Evolutionary conservation across 2,888 invertebrate species (phyloP), one percentile per base, ranked within the genome.

Genomic region (Ectropis crepuscularia): DNA sequence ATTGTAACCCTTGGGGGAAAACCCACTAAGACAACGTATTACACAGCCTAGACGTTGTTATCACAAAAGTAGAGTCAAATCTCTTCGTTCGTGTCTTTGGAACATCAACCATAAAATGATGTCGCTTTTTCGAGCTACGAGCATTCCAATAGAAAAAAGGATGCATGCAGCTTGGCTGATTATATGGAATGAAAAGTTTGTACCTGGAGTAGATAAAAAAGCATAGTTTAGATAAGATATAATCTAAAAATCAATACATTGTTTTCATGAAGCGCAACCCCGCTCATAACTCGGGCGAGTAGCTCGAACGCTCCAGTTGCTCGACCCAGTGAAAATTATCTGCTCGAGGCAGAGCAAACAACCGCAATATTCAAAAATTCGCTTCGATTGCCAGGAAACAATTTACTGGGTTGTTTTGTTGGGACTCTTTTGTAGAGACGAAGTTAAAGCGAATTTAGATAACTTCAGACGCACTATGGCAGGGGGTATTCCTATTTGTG

Each of bases 361-460:
- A 53, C 55, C 41, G 60, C 51, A 60, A 60, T 67, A 65, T 67
- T 65, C 54, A 65, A 66, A 63, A 68, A 61, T 69, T 61, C 63
- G 42, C 53, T 63, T 43, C 59, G 45, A 59, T 53, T 60, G 64
- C 58, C 65, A 63, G 49, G 55, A 65, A 71, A 65, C 69, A 65
- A 67, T 68, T 69, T 68, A 61, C 61, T 63, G 39, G 47, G 55
- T 47, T 47, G 39, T 47, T 55, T 47, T 37, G 57, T 38, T 43
- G n/a, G 16, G 48, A 11, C 37, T 42, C 38, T 6, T 28, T 42
- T 48, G 41, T 37, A 42, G 47, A 57, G 28, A 6, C 5, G 16
- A 10, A 7, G 28, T 12, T 6, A 10, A 54, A 28, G 54, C 46
- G 12, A 11, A 10, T 54, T 54, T 8, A 9, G 43, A 28, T 28